Conservation (phyloP, 1,140 invertebrate genomes). For the Ostrea denselamellosa region DNA sequence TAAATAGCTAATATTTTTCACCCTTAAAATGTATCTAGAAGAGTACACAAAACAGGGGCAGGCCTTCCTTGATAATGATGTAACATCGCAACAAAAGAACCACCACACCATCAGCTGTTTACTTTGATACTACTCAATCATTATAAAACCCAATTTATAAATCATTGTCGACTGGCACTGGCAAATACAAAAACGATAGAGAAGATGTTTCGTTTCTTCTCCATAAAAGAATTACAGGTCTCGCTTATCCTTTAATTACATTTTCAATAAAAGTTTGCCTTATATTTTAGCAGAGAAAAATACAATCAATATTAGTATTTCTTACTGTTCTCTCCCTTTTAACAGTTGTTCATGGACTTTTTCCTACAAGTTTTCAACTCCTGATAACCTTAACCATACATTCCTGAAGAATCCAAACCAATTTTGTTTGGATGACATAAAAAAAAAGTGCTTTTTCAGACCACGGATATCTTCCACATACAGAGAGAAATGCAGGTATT, state of each 20-base stretch:
- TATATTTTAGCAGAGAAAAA: background rate
- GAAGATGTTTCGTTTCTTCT: background rate
- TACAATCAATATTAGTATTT: background rate
- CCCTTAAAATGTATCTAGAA: background rate
- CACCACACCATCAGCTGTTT: background rate
- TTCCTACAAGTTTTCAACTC: background rate
- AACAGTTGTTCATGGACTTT: background rate
- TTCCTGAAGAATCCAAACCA: no score
- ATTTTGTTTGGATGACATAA: no score
- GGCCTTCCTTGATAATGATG: background rate
- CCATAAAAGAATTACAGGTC: no score
- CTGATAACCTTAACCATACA: no score
- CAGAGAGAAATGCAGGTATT: no score
- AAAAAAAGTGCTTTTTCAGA: no score
- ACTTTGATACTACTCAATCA: background rate
- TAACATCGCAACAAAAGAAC: background rate
- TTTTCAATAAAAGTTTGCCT: no score
- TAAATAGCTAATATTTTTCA: background rate
- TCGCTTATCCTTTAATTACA: no score
- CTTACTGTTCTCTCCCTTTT: no score
- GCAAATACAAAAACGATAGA: background rate
- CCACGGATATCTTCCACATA: no score
- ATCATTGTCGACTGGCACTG: background rate
- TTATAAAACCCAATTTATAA: background rate
- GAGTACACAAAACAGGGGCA: background rate